Conservation (phyloP, 2,888 invertebrate genomes). For the Rotaria macrura region DNA sequence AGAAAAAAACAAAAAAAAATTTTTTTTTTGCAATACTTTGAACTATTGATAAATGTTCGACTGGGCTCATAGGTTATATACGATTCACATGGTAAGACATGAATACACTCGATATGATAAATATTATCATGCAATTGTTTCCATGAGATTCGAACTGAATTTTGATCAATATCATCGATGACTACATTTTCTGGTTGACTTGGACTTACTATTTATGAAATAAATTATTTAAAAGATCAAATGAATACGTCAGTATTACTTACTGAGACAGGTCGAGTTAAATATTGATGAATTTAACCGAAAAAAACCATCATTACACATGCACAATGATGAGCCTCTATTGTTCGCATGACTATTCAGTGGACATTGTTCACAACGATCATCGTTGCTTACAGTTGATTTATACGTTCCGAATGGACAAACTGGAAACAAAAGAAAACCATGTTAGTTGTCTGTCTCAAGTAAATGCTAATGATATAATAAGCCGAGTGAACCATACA, state of each 20-base stretch:
- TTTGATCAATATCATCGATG: conserved; percentile 28
- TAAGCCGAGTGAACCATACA: too few species aligned
- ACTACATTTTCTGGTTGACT: conserved; percentile 32
- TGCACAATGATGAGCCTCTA: conserved; percentile 21
- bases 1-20: too few species aligned
- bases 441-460: too few species aligned
- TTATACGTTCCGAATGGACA: conserved; percentile 29
- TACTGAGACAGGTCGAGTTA: conserved; percentile 22
- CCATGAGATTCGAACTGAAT: conserved; percentile 27
- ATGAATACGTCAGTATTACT: neutral
- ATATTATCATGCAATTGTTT: neutral
- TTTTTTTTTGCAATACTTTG: neutral
- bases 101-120: conserved; percentile 5
- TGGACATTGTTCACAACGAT: conserved; percentile 23
- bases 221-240: neutral
- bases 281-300: conserved; percentile 6
- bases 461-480: too few species aligned
- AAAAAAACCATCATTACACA: conserved; percentile 28
- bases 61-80: neutral
- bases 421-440: neutral
- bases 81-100: neutral
- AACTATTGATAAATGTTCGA: neutral
- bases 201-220: conserved; percentile 12
- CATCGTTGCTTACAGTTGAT: neutral
- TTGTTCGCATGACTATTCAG: conserved; percentile 21